A percentile compares a stretch with the other conserved stretches of the same genome.
phyloP scores from a whole-genome alignment of 1,140 invertebrate genomes.

The Lordiphosa mommai region DNA sequence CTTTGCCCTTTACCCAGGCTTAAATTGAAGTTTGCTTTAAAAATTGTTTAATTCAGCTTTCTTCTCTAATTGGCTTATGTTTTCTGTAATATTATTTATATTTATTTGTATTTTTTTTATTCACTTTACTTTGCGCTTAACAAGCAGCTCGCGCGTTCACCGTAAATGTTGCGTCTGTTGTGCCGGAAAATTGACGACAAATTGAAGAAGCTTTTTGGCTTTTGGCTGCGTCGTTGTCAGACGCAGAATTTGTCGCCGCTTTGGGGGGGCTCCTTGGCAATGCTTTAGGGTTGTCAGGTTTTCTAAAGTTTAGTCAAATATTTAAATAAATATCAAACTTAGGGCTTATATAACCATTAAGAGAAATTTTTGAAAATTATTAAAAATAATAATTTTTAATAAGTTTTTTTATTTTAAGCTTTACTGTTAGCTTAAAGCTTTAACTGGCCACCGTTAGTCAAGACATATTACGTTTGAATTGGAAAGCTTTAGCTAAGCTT shows the following conservation, averaged over 20 bases:
- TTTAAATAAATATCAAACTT: neutral
- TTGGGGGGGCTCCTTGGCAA: slow-evolving; percentile 33
- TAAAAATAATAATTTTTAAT: too few relatives aligned
- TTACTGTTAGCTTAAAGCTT: neutral
- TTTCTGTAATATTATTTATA: neutral
- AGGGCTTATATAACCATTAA: too few relatives aligned
- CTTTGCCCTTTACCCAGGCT: too few relatives aligned
- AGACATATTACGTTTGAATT: neutral
- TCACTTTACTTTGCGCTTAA: neutral
- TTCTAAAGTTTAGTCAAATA: too few relatives aligned
- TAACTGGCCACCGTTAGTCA: neutral
- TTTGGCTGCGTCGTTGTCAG: slow-evolving; percentile 45
- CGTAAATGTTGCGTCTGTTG: slow-evolving; percentile 74
- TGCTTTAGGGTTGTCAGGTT: slow-evolving; percentile 29
- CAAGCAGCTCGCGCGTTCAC: slow-evolving; percentile 45
- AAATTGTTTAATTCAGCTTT: too few relatives aligned
- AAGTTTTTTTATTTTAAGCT: too few relatives aligned
- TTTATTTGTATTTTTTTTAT: neutral
- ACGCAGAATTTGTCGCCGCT: slow-evolving; percentile 36
- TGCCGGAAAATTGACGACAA: slow-evolving; percentile 79
- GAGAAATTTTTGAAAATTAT: too few relatives aligned
- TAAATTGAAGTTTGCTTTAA: too few relatives aligned
- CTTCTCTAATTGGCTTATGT: too few relatives aligned
- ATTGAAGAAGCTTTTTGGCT: slow-evolving; percentile 68
- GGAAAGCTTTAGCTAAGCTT: neutral